phyloP scores from a whole-genome alignment of 2,797 vertebrate genomes.

The Manis crassicaudata region DNA sequence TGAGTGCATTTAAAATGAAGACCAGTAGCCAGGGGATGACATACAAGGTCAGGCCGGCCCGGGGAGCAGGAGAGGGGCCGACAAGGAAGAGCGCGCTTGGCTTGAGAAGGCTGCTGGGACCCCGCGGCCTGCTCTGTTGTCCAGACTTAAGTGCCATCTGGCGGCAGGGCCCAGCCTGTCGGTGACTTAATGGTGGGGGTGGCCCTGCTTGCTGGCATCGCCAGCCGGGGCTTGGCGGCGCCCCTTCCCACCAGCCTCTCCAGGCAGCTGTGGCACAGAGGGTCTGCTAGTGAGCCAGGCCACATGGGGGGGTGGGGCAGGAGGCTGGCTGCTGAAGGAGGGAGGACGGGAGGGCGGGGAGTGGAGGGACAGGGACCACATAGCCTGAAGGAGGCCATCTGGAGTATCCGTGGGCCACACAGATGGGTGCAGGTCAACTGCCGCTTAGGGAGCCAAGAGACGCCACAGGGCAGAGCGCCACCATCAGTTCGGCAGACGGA shows the following conservation, averaged over 20 bases:
- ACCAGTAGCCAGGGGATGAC: background rate
- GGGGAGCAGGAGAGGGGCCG: background rate
- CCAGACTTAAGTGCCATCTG: constrained; percentile 5
- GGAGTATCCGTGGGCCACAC: background rate
- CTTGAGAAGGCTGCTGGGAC: background rate
- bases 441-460: background rate
- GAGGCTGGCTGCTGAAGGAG: constrained; percentile 15
- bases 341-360: background rate
- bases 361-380: background rate
- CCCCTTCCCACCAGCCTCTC: constrained; percentile 19
- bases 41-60: background rate
- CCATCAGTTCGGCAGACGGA: background rate
- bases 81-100: background rate
- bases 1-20: constrained; percentile 52
- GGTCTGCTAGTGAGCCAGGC: background rate
- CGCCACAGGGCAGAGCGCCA: background rate
- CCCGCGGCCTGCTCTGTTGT: background rate
- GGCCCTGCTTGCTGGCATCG: constrained; percentile 39
- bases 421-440: background rate
- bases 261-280: background rate
- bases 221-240: constrained; percentile 34
- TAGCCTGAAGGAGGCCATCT: background rate
- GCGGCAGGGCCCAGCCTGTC: background rate
- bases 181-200: background rate
- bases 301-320: background rate